Evolutionary conservation across 92 coral and sea anemone species (phyloP).

Genomic region (Zoanthus sansibaricus): DNA sequence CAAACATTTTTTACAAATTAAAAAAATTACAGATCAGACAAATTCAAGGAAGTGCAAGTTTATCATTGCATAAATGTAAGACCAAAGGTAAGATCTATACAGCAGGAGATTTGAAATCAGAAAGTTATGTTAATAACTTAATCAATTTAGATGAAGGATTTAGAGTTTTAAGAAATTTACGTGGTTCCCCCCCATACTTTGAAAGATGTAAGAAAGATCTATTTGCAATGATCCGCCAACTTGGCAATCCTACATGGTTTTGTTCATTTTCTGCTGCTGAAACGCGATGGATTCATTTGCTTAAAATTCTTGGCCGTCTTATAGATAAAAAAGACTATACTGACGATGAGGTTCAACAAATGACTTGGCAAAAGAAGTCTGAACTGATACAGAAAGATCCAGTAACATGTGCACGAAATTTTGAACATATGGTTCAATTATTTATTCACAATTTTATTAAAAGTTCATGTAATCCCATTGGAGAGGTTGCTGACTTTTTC

Average conservation of each 20-base stretch:
- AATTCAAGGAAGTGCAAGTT: conserved; percentile 63
- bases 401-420: conserved; percentile 40
- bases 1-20: conserved; percentile 58
- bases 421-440: conserved; percentile 37
- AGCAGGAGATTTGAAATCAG: conserved; percentile 19
- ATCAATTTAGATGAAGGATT: conserved; percentile 38
- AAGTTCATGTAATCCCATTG: conserved; percentile 45
- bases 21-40: conserved; percentile 63
- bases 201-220: conserved; percentile 38
- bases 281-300: conserved; percentile 47
- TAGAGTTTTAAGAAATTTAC: conserved; percentile 23
- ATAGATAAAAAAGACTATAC: conserved; percentile 14
- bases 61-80: conserved; percentile 22
- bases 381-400: conserved; percentile 30
- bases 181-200: conserved; percentile 29
- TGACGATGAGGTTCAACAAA: conserved; percentile 36
- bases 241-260: conserved; percentile 29
- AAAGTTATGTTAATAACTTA: conserved; percentile 23
- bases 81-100: conserved; percentile 23
- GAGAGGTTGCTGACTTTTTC: conserved; percentile 49
- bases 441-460: conserved; percentile 42
- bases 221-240: conserved; percentile 26
- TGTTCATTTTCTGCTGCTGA: conserved; percentile 20
- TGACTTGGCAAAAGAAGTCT: conserved; percentile 51
- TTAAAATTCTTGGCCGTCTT: conserved; percentile 45